phyloP scores from a whole-genome alignment of 2,113 vertebrate genomes.

The Sardina pilchardus region DNA sequence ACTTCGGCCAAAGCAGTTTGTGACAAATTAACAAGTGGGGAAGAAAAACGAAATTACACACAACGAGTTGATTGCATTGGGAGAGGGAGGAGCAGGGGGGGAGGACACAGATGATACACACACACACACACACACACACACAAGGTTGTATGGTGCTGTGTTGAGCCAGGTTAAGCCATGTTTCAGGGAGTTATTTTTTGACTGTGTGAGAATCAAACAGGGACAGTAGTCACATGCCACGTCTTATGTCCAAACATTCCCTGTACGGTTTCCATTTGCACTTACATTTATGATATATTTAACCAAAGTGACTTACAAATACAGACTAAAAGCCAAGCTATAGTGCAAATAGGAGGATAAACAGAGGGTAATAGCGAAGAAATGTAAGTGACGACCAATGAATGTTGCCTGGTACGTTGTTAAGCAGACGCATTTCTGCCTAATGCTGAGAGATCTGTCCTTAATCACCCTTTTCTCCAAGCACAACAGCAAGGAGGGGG shows the following conservation, averaged over 20 bases:
- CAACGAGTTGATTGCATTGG: background rate
- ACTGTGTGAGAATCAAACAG: too few relatives aligned
- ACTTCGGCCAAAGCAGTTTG: conserved; percentile 34
- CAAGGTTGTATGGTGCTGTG: too few relatives aligned
- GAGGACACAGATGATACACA: background rate
- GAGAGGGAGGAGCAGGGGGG: background rate
- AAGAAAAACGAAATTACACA: background rate
- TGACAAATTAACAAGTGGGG: conserved; percentile 30
- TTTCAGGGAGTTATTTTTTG: too few relatives aligned
- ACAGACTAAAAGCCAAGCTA: too few relatives aligned
- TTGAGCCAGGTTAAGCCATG: too few relatives aligned
- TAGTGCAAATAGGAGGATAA: too few relatives aligned
- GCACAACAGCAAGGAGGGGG: background rate
- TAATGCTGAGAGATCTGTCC: background rate
- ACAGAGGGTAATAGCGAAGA: too few relatives aligned
- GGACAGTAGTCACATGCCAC: too few relatives aligned
- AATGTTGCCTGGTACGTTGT: background rate
- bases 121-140: background rate
- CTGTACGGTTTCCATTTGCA: background rate
- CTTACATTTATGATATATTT: background rate
- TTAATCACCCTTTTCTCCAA: background rate
- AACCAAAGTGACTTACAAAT: too few relatives aligned
- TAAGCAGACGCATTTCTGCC: background rate
- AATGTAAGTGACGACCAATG: too few relatives aligned
- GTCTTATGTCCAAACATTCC: background rate